These are phyloP conservation scores for Oostethus manadensis DNA, from an alignment of 2,113 vertebrate species.

Conservation along the genomic window DNA sequence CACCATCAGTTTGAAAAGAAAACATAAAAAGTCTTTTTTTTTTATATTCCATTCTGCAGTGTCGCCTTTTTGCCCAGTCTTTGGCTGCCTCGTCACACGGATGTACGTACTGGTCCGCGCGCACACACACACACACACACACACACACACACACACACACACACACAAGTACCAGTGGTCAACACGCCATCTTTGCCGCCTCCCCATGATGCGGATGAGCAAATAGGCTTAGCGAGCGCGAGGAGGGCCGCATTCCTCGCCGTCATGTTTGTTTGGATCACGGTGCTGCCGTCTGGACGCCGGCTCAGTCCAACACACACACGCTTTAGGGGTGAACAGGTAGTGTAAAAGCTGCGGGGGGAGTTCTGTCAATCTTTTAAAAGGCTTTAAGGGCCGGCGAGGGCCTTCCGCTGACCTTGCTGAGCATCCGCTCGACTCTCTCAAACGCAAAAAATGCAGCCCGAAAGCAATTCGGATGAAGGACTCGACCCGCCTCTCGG, in stretches of 20 bases:
- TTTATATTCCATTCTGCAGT: constrained; percentile 38
- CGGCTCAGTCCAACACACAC: constrained; percentile 18
- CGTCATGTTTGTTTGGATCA: constrained; percentile 50
- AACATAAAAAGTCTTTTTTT: constrained; percentile 64
- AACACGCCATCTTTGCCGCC: constrained; percentile 18
- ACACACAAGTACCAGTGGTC: constrained; percentile 59
- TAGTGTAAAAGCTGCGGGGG: constrained; percentile 38
- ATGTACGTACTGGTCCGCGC: constrained; percentile 73
- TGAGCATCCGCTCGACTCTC: constrained; percentile 30
- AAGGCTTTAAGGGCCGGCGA: constrained; percentile 1
- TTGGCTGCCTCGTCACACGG: constrained; percentile 74
- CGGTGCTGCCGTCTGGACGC: constrained; percentile 37
- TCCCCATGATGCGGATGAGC: constrained; percentile 49
- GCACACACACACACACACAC: constrained; percentile 64
- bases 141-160: constrained; percentile 59
- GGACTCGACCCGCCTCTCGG: constrained; percentile 32
- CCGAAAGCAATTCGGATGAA: constrained; percentile 26
- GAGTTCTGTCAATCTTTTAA: constrained; percentile 42
- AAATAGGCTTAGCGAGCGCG: constrained; percentile 46
- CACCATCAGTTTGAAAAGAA: constrained; percentile 68
- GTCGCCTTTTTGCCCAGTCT: constrained; percentile 55
- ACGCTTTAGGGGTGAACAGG: constrained; percentile 37
- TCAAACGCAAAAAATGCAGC: constrained; percentile 4
- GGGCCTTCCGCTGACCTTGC: constrained; percentile 26
- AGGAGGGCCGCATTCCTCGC: constrained; percentile 49